These are phyloP conservation scores for Drosophila aldrichi DNA, from an alignment of 2,888 invertebrate species.

Conservation along the genomic window DNA sequence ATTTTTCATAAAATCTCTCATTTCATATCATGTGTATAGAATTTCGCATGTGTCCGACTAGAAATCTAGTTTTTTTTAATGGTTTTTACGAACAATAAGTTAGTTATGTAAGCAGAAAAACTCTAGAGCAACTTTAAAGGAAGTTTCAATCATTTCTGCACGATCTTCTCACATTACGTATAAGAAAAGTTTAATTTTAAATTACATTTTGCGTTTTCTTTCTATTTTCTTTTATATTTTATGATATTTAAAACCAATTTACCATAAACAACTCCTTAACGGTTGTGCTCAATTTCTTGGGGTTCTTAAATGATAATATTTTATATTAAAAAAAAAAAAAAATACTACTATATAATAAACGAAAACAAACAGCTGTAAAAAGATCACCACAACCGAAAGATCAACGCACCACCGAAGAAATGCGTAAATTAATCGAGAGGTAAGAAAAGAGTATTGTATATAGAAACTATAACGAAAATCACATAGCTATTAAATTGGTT, in stretches of 20 bases:
- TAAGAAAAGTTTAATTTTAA: constrained; percentile 28
- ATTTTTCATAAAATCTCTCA: constrained; percentile 24
- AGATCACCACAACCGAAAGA: constrained; percentile 92
- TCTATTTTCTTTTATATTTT: constrained; percentile 49
- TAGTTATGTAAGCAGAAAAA: constrained; percentile 20
- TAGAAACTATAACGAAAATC: constrained; percentile 21
- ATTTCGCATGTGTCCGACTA: constrained; percentile 55
- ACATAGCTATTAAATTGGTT: constrained; percentile 7
- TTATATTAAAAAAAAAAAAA: constrained; percentile 35
- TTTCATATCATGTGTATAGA: constrained; percentile 55
- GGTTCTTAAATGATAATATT: constrained; percentile 58
- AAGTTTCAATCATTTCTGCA: constrained; percentile 17
- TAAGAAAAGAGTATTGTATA: constrained; percentile 86
- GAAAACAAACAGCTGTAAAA: constrained; percentile 86
- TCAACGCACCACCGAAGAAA: constrained; percentile 97
- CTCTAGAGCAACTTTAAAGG: neutral
- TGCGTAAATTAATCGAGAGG: constrained; percentile 99
- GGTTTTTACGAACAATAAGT: constrained; percentile 24
- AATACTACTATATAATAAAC: constrained; percentile 10
- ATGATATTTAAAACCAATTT: constrained; percentile 39
- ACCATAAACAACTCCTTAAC: constrained; percentile 39
- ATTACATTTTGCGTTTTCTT: constrained; percentile 53
- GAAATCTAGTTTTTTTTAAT: constrained; percentile 4
- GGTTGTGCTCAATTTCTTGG: constrained; percentile 36
- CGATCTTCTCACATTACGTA: constrained; percentile 5